Conservation (phyloP, 1,140 invertebrate genomes). For the Augochlora pura region DNA sequence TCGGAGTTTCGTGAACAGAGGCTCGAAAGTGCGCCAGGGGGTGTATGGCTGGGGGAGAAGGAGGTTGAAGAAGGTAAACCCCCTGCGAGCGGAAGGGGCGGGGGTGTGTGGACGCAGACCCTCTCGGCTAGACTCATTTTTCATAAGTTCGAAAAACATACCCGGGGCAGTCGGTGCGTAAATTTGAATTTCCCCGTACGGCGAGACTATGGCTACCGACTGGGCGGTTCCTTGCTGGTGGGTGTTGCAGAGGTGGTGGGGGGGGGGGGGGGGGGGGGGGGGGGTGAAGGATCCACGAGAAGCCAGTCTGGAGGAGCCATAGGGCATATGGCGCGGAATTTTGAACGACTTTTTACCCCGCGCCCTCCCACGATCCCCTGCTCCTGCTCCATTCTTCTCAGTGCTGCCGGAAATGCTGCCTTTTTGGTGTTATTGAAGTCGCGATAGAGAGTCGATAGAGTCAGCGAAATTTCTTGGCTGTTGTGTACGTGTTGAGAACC, state of each 20-base stretch:
- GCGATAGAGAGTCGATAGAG: background rate
- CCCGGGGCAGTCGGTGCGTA: conserved; percentile 69
- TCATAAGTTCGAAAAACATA: conserved; percentile 78
- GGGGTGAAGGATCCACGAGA: conserved; percentile 18
- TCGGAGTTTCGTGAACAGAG: conserved; percentile 3
- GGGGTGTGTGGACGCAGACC: conserved; percentile 33
- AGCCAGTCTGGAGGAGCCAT: conserved; percentile 56
- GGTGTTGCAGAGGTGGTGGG: no score
- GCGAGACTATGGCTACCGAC: background rate
- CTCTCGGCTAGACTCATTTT: conserved; percentile 74
- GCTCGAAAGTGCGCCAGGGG: conserved; percentile 30
- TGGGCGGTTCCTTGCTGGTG: no score
- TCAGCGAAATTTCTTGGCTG: no score
- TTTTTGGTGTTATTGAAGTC: conserved; percentile 16
- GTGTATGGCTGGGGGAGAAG: conserved; percentile 24
- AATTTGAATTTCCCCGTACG: conserved; percentile 76
- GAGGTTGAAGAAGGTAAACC: conserved; percentile 34
- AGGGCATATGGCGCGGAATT: conserved; percentile 76
- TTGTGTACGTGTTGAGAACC: no score
- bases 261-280: no score
- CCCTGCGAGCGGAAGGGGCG: background rate
- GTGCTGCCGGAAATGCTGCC: background rate
- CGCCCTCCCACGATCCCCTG: background rate
- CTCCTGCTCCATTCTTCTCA: background rate
- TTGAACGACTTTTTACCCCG: conserved; percentile 67